These are phyloP conservation scores for Callospermophilus lateralis DNA, from an alignment of 2,113 vertebrate genomes.

Conservation along the genomic window DNA sequence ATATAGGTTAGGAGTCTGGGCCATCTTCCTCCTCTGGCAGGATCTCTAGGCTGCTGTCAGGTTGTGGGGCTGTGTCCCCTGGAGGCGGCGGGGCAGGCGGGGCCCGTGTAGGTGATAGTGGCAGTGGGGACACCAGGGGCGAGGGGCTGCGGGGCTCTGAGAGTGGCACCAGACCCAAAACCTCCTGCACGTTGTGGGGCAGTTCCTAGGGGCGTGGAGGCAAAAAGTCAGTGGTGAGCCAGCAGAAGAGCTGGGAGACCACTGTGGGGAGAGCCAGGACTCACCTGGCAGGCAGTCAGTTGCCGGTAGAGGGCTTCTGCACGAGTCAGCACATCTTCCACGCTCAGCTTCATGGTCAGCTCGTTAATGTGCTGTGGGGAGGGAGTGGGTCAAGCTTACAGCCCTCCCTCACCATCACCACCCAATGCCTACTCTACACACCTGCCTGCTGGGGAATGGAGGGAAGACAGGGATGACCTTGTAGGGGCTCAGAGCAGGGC, in stretches of 20 bases:
- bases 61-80: constrained; percentile 8
- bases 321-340: constrained; percentile 89
- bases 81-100: accelerated
- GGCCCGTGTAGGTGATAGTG: constrained; percentile 54
- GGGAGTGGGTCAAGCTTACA: background rate
- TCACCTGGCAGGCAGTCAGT: constrained; percentile 87
- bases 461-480: background rate
- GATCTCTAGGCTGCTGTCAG: constrained; percentile 82
- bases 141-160: constrained; percentile 73
- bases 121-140: constrained; percentile 61
- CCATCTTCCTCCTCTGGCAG: constrained; percentile 63
- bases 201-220: constrained; percentile 79
- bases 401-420: background rate
- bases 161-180: constrained; percentile 81
- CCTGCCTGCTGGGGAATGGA: background rate
- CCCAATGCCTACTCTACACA: background rate
- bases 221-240: background rate
- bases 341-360: constrained; percentile 94
- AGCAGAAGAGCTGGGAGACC: background rate
- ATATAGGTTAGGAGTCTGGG: accelerated
- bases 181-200: constrained; percentile 85
- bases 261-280: background rate
- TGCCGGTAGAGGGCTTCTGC: constrained; percentile 93
- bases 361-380: constrained; percentile 94
- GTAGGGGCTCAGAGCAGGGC: background rate